Evolutionary conservation across 2,113 vertebrate genomes (phyloP), one percentile per base, ranked within the genome.

Genomic region (Clarias magur): DNA sequence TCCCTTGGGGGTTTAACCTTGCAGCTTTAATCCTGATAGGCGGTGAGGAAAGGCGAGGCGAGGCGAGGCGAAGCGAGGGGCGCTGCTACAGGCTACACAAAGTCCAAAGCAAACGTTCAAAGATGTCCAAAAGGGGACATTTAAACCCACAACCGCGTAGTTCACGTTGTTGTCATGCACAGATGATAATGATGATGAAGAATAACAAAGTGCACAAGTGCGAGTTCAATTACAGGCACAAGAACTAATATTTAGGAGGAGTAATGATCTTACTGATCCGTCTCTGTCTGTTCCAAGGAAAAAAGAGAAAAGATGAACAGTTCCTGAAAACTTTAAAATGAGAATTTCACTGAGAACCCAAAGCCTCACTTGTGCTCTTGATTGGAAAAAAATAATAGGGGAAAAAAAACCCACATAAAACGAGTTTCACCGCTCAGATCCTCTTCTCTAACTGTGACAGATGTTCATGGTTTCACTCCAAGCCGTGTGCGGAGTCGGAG

Each of bases 201-300:
- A 87, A 88, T 21, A 62, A 25, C 86, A 91, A 91, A 92, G 92
- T 92, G 91, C 87, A 89, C 42, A 88, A 89, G 91, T 92, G 90
- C 90, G 80, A 91, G 81, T 48, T 82, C 70, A 9, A 72, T 88
- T 72, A 81, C 85, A 90, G 92, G 90, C 91, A 90, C 92, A 80
- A 86, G 82, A 34, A 73, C 88, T 63, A 63, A 78, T 54, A 82
- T 76, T 89, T 68, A 12, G 80, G 23, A 13, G 42, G 57, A 76
- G 59, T 38, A 85, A 17, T 30, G 3, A 57, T 80, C 48, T 17
- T 23, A 27, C 63, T 34, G 67, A 38, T 84, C 84, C 85, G 54
- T 54, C 17, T 63, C 23, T 56, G 59, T 79, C 42, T 60, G 12
- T 84, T 65, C 42, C 73, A 23, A 30, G 63, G 34, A 3, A 9